Evolutionary conservation across 2,888 invertebrate species (phyloP).

Genomic region (Nymphalis urticae): DNA sequence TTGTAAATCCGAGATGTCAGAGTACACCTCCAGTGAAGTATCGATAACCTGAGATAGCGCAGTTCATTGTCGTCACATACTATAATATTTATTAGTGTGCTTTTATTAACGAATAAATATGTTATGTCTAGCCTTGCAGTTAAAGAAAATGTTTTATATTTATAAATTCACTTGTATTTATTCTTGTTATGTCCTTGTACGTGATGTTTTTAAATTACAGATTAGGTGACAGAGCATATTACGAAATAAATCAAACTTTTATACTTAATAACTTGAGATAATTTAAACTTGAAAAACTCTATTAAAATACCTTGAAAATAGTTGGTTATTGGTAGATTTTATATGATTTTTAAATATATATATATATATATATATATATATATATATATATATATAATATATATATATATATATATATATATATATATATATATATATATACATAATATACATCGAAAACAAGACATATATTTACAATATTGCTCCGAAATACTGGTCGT

Average conservation of each 20-base stretch:
- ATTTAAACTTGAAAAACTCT: no score
- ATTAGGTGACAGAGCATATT: not conserved
- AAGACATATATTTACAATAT: not conserved
- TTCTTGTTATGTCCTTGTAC: not conserved
- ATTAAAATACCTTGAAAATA: no score
- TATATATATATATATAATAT: no score
- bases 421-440: no score
- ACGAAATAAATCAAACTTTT: not conserved
- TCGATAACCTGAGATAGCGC: slow-evolving; percentile 54
- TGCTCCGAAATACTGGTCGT: not conserved
- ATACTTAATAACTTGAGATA: no score
- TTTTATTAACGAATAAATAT: slow-evolving; percentile 23
- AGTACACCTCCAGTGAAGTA: slow-evolving; percentile 47
- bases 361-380: no score
- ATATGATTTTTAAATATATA: no score
- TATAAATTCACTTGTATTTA: not conserved
- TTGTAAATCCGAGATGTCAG: slow-evolving; percentile 42
- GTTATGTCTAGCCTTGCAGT: slow-evolving; percentile 11
- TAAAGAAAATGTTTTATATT: not conserved
- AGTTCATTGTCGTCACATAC: slow-evolving; percentile 57
- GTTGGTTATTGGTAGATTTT: no score
- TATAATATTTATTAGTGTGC: slow-evolving; percentile 16
- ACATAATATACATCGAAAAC: no score
- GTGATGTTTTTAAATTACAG: not conserved
- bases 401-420: no score